phyloP scores from a whole-genome alignment of 2,888 invertebrate species.

The Callyntrura sp. region DNA sequence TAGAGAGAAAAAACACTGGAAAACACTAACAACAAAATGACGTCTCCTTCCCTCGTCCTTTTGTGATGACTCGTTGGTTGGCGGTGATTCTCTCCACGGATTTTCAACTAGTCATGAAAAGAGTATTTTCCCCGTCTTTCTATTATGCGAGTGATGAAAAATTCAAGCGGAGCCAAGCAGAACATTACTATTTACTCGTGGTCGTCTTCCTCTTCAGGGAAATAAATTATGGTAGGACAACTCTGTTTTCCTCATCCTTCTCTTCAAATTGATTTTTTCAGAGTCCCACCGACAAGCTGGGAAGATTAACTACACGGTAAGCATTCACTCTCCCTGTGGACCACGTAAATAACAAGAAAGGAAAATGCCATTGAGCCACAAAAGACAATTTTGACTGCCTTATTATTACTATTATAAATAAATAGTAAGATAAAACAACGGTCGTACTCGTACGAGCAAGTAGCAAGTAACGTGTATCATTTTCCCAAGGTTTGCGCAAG shows the following conservation, averaged over 20 bases:
- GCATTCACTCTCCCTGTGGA: constrained; percentile 35
- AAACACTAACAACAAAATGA: constrained; percentile 20
- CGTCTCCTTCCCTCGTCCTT: not conserved
- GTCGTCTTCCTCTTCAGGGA: constrained; percentile 29
- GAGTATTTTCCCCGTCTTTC: constrained; percentile 14
- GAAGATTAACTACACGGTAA: constrained; percentile 46
- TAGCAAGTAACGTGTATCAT: too few relatives aligned
- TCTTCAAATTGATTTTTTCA: constrained; percentile 53
- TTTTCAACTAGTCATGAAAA: constrained; percentile 16
- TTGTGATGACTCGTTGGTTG: constrained; percentile 27
- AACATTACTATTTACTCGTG: constrained; percentile 44
- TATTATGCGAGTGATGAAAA: constrained; percentile 47
- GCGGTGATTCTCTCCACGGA: constrained; percentile 14
- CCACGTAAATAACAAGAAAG: constrained; percentile 8
- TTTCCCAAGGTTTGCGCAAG: too few relatives aligned
- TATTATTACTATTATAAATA: too few relatives aligned
- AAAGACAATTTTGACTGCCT: too few relatives aligned
- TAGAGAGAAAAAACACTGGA: not conserved
- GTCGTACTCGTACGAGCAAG: too few relatives aligned
- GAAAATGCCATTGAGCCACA: constrained; percentile 21
- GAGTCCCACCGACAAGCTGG: constrained; percentile 31
- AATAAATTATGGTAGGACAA: constrained; percentile 47
- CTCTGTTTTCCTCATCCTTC: constrained; percentile 52
- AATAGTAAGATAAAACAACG: too few relatives aligned
- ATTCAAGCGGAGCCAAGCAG: constrained; percentile 38